Percentiles rank a stretch among this genome's conserved stretches.
Conservation (phyloP, 2,113 vertebrate species). For the Fulmarus glacialis region DNA sequence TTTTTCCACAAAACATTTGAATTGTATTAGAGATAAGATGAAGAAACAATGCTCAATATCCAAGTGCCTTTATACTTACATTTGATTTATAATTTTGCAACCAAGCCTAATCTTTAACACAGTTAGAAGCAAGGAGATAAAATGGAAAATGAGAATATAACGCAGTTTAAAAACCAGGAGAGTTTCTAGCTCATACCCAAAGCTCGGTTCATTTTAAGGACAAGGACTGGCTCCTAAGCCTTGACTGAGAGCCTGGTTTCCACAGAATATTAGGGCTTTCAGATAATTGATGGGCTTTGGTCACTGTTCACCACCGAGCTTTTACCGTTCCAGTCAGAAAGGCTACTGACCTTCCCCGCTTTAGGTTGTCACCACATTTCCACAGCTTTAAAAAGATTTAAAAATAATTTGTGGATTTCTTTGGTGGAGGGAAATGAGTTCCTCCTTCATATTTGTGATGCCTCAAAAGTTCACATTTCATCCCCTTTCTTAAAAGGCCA, state of each 20-base stretch:
- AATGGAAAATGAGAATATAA: neutral
- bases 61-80: neutral
- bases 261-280: neutral
- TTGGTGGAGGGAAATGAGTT: neutral
- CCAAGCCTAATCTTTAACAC: neutral
- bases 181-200: neutral
- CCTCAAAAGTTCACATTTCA: neutral
- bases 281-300: neutral
- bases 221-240: neutral
- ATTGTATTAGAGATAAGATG: neutral
- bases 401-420: constrained; percentile 10
- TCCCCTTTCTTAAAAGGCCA: neutral
- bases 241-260: neutral
- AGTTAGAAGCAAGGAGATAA: neutral
- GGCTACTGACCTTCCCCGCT: neutral
- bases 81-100: neutral
- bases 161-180: neutral
- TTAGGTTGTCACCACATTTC: neutral
- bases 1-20: neutral
- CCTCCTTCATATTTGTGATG: neutral
- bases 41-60: neutral
- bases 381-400: neutral
- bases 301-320: neutral
- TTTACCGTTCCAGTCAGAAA: neutral
- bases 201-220: neutral